Base-by-base conservation (phyloP, 92 coral and sea anemone species). In the Porites lobata region DNA sequence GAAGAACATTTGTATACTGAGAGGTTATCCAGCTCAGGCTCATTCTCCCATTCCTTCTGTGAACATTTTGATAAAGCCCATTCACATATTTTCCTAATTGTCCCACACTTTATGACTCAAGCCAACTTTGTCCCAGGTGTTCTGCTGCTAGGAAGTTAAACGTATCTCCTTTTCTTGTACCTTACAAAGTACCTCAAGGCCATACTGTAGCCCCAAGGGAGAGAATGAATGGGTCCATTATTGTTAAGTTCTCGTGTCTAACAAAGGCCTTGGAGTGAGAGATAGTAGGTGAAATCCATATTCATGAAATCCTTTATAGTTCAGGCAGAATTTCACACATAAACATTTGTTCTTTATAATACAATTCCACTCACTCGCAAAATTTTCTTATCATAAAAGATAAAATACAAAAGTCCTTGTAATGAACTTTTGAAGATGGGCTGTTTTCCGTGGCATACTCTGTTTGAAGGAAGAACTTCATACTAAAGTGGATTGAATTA, bases 261-360 rank as follows among this genome's bases (percentile, higher is more conserved):
- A n/a, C 10, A 72, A 72, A 15, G 76, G 76, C 76, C 76, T 43
- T 72, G 76, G 76, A 72, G 76, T 72, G 4, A 72, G 57, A 4
- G 76, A 47, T 21, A 72, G 50, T 19, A 72, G 76, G 18, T 72
- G 24, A 2, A 72, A 72, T 7, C 76, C 76, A 50, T 50, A 47
- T 20, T 13, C 56, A 50, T 50, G 47, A 9, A 38, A 72, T 2
- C 76, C 76, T 18, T 72, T 58, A 50, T 72, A 72, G 22, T 72
- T 72, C 22, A 72, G 50, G 26, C 57, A 72, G 15, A 26, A 10
- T 72, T 72, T 18, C 7, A 72, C 3, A 15, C 57, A 72, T 17
- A 50, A 6, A 38, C 58, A 72, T 17, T 1, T 72, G 57, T 43
- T 72, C 58, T 50, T 50, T 43, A 7, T 72, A 56, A 50, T 50